Conservation (phyloP, 1,140 invertebrate species). For the Meloidogyne chitwoodi region DNA sequence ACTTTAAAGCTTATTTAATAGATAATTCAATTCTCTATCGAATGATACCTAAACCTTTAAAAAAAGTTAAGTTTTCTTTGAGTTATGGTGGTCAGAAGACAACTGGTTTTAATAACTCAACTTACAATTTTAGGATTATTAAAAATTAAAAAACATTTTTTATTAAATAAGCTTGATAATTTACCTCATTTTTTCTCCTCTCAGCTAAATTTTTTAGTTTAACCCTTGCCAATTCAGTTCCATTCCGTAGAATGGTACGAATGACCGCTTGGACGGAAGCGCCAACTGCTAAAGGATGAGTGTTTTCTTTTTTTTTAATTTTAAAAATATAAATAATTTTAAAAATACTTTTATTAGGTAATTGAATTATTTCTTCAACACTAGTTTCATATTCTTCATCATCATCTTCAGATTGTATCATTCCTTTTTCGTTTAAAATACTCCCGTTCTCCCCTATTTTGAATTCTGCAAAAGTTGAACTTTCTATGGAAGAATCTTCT, state of each 20-base stretch:
- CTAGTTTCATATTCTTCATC: slow-evolving; percentile 17
- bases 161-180: background rate
- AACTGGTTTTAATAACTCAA: too few species aligned
- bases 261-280: background rate
- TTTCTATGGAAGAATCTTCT: background rate
- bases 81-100: too few species aligned
- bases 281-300: background rate
- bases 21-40: too few species aligned
- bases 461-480: slow-evolving; percentile 9
- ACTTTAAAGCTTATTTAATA: too few species aligned
- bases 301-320: background rate
- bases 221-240: background rate
- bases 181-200: background rate
- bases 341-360: background rate
- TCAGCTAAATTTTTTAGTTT: background rate
- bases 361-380: slow-evolving; percentile 6
- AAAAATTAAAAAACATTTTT: too few species aligned
- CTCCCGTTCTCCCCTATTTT: slow-evolving; percentile 1
- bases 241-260: background rate
- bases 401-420: background rate
- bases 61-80: too few species aligned
- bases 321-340: background rate
- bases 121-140: too few species aligned
- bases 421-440: background rate
- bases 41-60: too few species aligned